Evolutionary conservation across 2,888 invertebrate genomes (phyloP).

Genomic region (Oscheius sp.): DNA sequence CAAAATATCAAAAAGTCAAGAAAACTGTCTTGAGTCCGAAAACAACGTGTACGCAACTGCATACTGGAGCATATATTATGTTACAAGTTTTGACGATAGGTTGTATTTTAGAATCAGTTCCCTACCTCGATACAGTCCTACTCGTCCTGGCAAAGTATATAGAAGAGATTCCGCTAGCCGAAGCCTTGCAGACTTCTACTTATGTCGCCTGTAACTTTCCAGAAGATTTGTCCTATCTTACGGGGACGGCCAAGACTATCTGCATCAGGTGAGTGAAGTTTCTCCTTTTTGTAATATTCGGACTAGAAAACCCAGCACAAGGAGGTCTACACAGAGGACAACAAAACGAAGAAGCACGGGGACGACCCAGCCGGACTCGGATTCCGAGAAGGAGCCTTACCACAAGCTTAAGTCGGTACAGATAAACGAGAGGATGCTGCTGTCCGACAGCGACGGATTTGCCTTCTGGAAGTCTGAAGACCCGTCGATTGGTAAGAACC

Average conservation of each 20-base stretch:
- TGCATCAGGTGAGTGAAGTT: background rate
- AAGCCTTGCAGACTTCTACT: background rate
- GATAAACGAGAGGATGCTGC: slow-evolving; percentile 34
- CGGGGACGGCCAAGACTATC: slow-evolving; percentile 15
- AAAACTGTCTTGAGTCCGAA: too few species aligned
- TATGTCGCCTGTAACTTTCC: slow-evolving; percentile 7
- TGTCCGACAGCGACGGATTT: slow-evolving; percentile 40
- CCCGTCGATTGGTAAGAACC: slow-evolving; percentile 8
- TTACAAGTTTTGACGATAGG: too few species aligned
- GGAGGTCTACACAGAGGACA: background rate
- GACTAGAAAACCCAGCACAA: slow-evolving; percentile 12
- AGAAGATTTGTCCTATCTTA: slow-evolving; percentile 18
- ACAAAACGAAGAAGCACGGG: slow-evolving; percentile 18
- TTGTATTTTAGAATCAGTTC: slow-evolving; percentile 15
- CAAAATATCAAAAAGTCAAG: too few species aligned
- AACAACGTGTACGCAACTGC: too few species aligned
- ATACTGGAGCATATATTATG: too few species aligned
- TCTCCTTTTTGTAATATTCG: background rate
- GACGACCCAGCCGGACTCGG: slow-evolving; percentile 23
- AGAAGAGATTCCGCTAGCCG: background rate
- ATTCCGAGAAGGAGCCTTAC: slow-evolving; percentile 7
- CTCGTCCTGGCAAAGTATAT: slow-evolving; percentile 5
- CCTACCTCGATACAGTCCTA: slow-evolving; percentile 15
- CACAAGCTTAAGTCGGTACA: slow-evolving; percentile 24
- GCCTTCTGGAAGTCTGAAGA: slow-evolving; percentile 29